Conservation (phyloP, 1,140 invertebrate genomes). For the Akabosia matsudoensis region DNA sequence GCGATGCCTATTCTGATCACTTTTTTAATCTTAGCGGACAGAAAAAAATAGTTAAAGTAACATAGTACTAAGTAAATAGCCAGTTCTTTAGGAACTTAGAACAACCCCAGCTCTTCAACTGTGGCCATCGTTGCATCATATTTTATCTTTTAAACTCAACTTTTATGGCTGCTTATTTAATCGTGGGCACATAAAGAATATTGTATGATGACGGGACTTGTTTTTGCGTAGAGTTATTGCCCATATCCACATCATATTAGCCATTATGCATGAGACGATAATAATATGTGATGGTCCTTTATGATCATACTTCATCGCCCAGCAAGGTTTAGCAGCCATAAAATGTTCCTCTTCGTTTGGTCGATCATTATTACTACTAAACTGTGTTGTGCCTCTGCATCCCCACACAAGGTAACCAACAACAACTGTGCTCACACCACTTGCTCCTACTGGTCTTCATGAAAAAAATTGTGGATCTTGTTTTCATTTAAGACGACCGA, state of each 20-base stretch:
- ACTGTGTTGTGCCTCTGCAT: no score
- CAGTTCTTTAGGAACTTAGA: no score
- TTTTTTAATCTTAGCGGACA: conserved; percentile 3
- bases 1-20: neutral
- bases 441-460: neutral
- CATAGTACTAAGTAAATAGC: no score
- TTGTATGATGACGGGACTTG: conserved; percentile 13
- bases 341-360: neutral
- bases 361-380: neutral
- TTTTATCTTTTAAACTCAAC: neutral
- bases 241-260: conserved; percentile 17
- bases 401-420: no score
- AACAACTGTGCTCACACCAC: neutral
- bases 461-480: neutral
- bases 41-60: no score
- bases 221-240: conserved; percentile 17
- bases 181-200: conserved; percentile 17
- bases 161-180: neutral
- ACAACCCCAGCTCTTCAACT: no score
- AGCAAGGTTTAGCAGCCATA: neutral
- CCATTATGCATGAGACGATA: conserved; percentile 3
- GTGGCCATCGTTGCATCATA: neutral
- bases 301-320: conserved; percentile 7
- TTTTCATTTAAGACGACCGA: neutral
- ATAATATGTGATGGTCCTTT: conserved; percentile 17